These are phyloP conservation scores for Lysandra coridon DNA, from an alignment of 2,888 invertebrate species.

Conservation along the genomic window DNA sequence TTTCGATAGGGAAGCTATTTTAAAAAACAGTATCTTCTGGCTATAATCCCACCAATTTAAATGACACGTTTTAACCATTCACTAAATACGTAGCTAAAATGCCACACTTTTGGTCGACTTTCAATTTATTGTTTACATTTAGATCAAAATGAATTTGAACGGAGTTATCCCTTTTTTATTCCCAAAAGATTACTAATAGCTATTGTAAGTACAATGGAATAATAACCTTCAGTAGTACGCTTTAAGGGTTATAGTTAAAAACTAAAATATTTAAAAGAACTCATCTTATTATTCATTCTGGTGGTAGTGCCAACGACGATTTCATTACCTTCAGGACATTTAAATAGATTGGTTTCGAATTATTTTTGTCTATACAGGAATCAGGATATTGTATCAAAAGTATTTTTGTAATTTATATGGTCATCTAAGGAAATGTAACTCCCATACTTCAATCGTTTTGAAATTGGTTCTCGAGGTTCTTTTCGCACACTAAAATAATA, in stretches of 20 bases:
- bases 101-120: no score
- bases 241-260: slow-evolving; percentile 10
- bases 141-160: background rate
- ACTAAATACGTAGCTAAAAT: background rate
- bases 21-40: no score
- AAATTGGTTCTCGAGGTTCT: no score
- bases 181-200: background rate
- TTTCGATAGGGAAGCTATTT: no score
- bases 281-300: slow-evolving; percentile 33
- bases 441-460: no score
- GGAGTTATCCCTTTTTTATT: background rate
- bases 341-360: slow-evolving; percentile 34
- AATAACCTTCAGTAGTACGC: background rate
- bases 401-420: no score
- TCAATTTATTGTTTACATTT: background rate
- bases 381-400: no score
- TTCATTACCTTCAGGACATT: slow-evolving; percentile 33
- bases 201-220: background rate
- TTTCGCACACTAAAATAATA: no score
- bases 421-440: no score
- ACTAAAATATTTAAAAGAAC: slow-evolving; percentile 28
- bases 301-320: slow-evolving; percentile 29
- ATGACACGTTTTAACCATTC: background rate
- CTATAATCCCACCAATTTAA: background rate
- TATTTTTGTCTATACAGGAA: background rate